Evolutionary conservation across 1,140 invertebrate species (phyloP), one percentile per base, ranked within the genome.

Genomic region (Pygmarrhopalites habei): DNA sequence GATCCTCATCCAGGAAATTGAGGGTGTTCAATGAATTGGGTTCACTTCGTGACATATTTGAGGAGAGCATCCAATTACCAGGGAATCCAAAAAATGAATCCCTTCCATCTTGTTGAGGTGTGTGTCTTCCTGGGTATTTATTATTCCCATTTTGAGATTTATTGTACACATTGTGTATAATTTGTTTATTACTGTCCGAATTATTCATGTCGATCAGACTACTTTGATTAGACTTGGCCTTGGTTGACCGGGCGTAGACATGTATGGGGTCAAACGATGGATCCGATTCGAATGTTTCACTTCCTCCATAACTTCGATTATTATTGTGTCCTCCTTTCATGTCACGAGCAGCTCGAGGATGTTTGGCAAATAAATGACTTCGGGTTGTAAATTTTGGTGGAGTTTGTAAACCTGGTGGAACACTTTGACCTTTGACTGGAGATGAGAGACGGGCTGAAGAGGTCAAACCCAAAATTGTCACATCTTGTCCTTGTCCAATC

Each of bases 1-100:
- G n/a, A 39, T 23, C 49, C 44, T 47, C 44, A 14, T 2, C 25
- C 28, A 26, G 7, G 4, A 52, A 26, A 26, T 29, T 26, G 2
- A 52, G n/a, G 3, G 15, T 7, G 39, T 84, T 86, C 55, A 88
- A 72, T 0, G 86, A 88, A 73, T 86, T 88, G 3, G 87, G 87
- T 1, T 86, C 86, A 29, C 86, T 89, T 65, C 86, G 81, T n/a
- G n/a, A n/a, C n/a, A n/a, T n/a, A n/a, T n/a, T n/a, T n/a, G n/a
- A n/a, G n/a, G n/a, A n/a, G n/a, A n/a, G n/a, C n/a, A n/a, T n/a
- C n/a, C n/a, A n/a, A n/a, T n/a, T n/a, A n/a, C n/a, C n/a, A n/a
- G n/a, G n/a, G n/a, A n/a, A n/a, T n/a, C n/a, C n/a, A n/a, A n/a
- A n/a, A n/a, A n/a, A n/a, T n/a, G n/a, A n/a, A n/a, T n/a, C n/a